phyloP scores from a whole-genome alignment of 2,797 vertebrate species.

The Linurgus olivaceus region DNA sequence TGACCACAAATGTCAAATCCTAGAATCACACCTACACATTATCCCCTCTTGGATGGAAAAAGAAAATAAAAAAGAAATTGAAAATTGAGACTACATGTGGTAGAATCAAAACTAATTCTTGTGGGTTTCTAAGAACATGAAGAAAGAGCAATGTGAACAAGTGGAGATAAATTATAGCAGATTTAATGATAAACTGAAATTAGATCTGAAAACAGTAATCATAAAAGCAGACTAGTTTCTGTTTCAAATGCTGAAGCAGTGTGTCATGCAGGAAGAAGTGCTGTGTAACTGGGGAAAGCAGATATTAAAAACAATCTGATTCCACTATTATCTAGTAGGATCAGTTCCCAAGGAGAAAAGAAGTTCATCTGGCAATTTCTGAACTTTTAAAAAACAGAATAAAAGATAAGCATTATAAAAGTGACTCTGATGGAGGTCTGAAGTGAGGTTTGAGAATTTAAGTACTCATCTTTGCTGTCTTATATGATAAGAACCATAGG shows the following conservation, averaged over 20 bases:
- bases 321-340: background rate
- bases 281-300: background rate
- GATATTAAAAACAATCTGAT: background rate
- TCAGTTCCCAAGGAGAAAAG: background rate
- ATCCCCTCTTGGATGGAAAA: background rate
- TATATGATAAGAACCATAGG: background rate
- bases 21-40: background rate
- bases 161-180: background rate
- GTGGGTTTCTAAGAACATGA: background rate
- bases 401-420: background rate
- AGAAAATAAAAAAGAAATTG: background rate
- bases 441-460: background rate
- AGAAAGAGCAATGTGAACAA: background rate
- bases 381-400: background rate
- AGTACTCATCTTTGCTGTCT: background rate
- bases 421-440: background rate
- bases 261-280: background rate
- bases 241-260: background rate
- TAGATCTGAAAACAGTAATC: background rate
- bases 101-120: background rate
- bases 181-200: background rate
- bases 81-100: background rate
- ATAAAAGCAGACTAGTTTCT: background rate
- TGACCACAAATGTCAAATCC: background rate
- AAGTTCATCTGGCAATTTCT: background rate